A percentile compares a stretch with the other conserved stretches of the same genome.
These are phyloP conservation scores for Harpalus rufipes DNA, from an alignment of 2,888 invertebrate species.

Conservation along the genomic window DNA sequence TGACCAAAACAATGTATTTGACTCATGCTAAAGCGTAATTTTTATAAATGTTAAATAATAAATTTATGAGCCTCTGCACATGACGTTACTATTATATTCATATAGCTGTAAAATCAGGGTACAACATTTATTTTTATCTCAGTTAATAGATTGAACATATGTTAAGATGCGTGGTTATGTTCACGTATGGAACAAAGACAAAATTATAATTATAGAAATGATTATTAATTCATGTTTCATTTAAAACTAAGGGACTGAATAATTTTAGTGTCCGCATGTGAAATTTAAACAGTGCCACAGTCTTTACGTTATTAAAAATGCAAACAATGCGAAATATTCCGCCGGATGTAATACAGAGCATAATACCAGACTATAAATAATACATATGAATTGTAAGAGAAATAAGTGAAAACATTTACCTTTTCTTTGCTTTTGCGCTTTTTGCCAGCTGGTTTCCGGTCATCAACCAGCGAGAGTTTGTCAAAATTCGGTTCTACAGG, in stretches of 20 bases:
- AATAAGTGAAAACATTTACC: slow-evolving; percentile 76
- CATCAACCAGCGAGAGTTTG: slow-evolving; percentile 83
- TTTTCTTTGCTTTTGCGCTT: slow-evolving; percentile 86
- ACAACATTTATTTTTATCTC: slow-evolving; percentile 66
- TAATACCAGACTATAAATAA: slow-evolving; percentile 1
- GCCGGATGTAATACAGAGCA: neutral
- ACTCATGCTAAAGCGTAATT: slow-evolving; percentile 12
- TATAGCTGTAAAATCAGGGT: slow-evolving; percentile 64
- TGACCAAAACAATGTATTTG: slow-evolving; percentile 36
- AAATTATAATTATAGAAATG: slow-evolving; percentile 5
- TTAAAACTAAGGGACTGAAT: slow-evolving; percentile 13
- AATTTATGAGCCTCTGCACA: slow-evolving; percentile 8
- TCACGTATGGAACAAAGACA: slow-evolving; percentile 40
- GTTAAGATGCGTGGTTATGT: slow-evolving; percentile 55
- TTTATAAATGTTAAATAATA: slow-evolving; percentile 10
- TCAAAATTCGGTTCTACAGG: slow-evolving; percentile 90
- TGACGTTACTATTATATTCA: slow-evolving; percentile 53
- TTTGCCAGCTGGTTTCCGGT: slow-evolving; percentile 84
- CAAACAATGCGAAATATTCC: slow-evolving; percentile 13
- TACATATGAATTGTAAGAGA: slow-evolving; percentile 29
- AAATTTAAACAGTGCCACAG: slow-evolving; percentile 3
- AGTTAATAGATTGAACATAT: slow-evolving; percentile 60
- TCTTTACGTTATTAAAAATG: neutral
- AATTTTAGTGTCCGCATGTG: slow-evolving; percentile 17
- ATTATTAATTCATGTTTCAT: slow-evolving; percentile 15